Evolutionary conservation across 1,140 invertebrate genomes (phyloP).

Genomic region (Ceratina calcarata): DNA sequence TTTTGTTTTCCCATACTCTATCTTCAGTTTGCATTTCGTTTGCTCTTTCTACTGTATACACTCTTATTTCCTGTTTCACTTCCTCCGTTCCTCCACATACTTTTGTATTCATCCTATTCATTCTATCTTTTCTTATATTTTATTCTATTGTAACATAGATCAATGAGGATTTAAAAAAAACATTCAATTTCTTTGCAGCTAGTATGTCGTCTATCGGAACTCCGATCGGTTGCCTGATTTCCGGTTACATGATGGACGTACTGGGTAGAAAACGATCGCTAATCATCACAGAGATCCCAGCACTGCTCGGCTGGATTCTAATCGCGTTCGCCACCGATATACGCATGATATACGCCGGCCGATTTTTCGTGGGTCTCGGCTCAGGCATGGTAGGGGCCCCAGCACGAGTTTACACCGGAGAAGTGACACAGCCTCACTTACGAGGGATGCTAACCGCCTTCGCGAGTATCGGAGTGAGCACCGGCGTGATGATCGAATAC

Average conservation of each 20-base stretch:
- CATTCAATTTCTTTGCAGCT: constrained; percentile 79
- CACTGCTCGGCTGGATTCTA: constrained; percentile 86
- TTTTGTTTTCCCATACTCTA: not conserved
- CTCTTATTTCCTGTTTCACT: no score
- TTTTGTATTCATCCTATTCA: no score
- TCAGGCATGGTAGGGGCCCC: constrained; percentile 87
- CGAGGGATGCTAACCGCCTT: constrained; percentile 85
- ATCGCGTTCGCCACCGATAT: constrained; percentile 83
- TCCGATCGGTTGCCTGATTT: constrained; percentile 86
- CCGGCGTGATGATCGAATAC: constrained; percentile 84
- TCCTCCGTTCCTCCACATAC: no score
- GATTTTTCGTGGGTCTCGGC: constrained; percentile 84
- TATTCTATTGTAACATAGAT: not conserved
- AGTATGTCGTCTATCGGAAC: constrained; percentile 87
- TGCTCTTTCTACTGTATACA: no score
- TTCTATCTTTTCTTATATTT: no score
- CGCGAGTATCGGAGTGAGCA: constrained; percentile 84
- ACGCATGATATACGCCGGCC: constrained; percentile 83
- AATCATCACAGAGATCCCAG: constrained; percentile 85
- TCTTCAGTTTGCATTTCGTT: no score
- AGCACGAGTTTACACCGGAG: constrained; percentile 85
- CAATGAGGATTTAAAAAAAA: not conserved
- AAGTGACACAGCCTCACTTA: constrained; percentile 86
- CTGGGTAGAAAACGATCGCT: constrained; percentile 85
- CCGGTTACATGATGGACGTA: constrained; percentile 87